Evolutionary conservation across 2,113 vertebrate species (phyloP).

Genomic region (Aegotheles bennettii): DNA sequence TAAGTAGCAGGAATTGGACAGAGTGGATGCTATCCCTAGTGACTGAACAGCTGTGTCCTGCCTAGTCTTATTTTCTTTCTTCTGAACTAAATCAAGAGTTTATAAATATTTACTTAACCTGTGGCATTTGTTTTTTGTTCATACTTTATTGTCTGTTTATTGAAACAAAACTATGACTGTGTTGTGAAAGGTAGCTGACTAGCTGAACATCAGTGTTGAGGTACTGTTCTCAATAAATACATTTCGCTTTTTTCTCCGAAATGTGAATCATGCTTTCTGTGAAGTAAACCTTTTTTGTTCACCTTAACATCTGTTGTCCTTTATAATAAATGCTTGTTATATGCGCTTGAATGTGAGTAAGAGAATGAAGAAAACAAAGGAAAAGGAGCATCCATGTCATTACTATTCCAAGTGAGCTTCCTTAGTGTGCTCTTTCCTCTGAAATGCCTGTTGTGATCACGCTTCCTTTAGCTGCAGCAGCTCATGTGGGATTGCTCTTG

Average conservation of each 20-base stretch:
- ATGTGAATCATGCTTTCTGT: neutral
- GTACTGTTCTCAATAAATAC: neutral
- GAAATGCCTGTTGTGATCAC: neutral
- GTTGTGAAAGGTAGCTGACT: neutral
- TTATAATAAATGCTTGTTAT: neutral
- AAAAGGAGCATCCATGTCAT: neutral
- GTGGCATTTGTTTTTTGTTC: neutral
- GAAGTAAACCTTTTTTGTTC: neutral
- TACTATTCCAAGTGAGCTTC: neutral
- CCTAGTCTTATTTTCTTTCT: neutral
- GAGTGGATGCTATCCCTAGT: neutral
- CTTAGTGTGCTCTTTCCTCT: neutral
- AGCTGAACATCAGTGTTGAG: neutral
- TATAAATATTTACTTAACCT: neutral
- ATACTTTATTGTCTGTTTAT: neutral
- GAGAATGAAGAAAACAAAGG: neutral
- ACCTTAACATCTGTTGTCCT: neutral
- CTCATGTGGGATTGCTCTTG: neutral
- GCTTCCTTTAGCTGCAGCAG: neutral
- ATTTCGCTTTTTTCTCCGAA: neutral
- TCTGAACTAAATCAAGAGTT: neutral
- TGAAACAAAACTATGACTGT: neutral
- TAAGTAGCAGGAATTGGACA: neutral
- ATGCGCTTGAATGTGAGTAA: neutral
- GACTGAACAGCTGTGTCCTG: neutral